Evolutionary conservation across 2,113 vertebrate genomes (phyloP), one percentile per base, ranked within the genome.

Genomic region (Tonatia bakeri): DNA sequence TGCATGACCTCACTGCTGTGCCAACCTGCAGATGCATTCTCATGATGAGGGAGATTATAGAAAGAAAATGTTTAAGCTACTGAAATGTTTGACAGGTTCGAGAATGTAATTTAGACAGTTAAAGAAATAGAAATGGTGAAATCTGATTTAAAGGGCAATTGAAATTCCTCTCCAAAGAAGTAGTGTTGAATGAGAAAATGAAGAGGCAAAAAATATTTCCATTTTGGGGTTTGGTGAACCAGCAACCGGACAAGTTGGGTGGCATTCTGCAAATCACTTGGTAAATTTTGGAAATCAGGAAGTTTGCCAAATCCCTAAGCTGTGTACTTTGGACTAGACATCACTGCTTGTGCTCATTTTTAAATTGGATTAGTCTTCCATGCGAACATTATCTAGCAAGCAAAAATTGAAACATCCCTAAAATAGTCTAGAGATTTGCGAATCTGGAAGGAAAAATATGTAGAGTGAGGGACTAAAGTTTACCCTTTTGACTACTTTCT

Each of bases 121-220:
- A 87, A 93, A 70, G 61, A 92, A 72, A 92, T 61, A 65, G 5
- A 54, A 52, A 76, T 56, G 15, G 43, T 70, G 16, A 59, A 67
- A 80, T 84, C 24, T 80, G 76, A 73, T 54, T 69, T 45, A 77
- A 82, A 69, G 59, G 2, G 13, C 22, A 47, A 40, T 87, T 91
- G 86, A 90, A 70, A 83, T 87, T 95, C 28, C 24, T 72, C 10
- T 79, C 13, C 50, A 67, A 87, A 79, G 54, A 13, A 28, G 17
- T 73, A 43, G 33, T 40, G 45, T 88, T 10, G 22, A 67, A 2
- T 61, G n/a, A 94, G 33, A 50, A 86, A 65, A 91, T 86, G 67
- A 95, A 97, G 94, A 95, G 14, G 16, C 69, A 96, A 50, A 33
- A 33, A 65, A 69, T 8, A 4, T 95, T 81, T 91, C 77, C 13